Base-by-base conservation (phyloP, 1,140 invertebrate genomes). In the Sycobia sp. region DNA sequence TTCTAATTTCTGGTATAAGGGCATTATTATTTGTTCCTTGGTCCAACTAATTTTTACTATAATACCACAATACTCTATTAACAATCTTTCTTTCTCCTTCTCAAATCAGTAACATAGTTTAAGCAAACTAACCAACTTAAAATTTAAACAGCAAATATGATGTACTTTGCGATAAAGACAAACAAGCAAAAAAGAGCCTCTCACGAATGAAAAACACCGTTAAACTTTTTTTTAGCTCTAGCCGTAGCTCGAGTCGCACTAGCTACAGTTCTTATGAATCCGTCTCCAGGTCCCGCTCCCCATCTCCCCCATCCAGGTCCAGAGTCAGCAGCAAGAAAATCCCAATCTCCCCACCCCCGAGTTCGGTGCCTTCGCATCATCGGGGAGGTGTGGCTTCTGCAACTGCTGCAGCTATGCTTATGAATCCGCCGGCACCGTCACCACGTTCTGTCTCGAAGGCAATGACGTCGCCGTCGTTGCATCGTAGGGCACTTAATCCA, bases 401-500 rank as follows among this genome's bases (percentile, higher is more conserved):
- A 11, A 29, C 47, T 67, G 23, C 76, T 72, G 77, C 87, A 20
- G 87, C 86, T 0, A 85, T 87, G 69, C 73, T 88, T 44, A 89
- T 89, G 88, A 89, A 88, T 76, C 87, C 87, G 57, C 87, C 87
- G 2, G 87, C 87, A 67, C 88, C 87, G 53, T 82, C 84, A 56
- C 78, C 80, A 13, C 82, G 84, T 1, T 75, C 47, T 0, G 55
- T 46, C 23, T 70, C 32, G 76, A 74, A 8, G 29, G 76, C 75
- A 9, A 50, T 29, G 3, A 22, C 39, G 5, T 60, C 58, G 18
- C 47, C 49, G 13, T 51, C 58, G 23, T 38, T 80, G 11, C 79
- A 82, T 56, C 69, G 80, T 62, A 74, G 80, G 5, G 79, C 78
- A 20, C 68, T 82, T 7, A 81, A 81, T 69, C 79, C 78, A 43